Evolutionary conservation across 2,888 invertebrate genomes (phyloP).

Genomic region (Metellina segmentata): DNA sequence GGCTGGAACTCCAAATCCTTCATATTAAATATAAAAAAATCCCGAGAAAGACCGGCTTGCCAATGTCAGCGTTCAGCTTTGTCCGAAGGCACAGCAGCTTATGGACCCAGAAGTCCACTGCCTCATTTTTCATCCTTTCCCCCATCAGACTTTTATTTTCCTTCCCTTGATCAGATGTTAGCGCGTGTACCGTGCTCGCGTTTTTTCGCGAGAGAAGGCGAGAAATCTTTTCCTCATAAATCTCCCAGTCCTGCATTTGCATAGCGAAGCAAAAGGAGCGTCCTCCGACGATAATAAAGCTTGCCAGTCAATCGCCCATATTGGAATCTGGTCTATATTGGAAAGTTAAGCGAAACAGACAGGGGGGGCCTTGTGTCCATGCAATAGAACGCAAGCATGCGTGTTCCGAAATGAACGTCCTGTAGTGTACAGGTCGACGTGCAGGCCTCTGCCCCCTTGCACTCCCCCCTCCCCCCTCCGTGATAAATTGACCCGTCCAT

Average conservation of each 20-base stretch:
- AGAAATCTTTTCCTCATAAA: constrained; percentile 72
- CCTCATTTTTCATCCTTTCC: constrained; percentile 63
- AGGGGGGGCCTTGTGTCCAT: constrained; percentile 30
- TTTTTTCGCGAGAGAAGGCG: constrained; percentile 10
- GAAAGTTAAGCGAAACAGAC: constrained; percentile 73
- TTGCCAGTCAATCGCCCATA: constrained; percentile 75
- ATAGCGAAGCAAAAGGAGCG: constrained; percentile 49
- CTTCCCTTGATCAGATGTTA: constrained; percentile 24
- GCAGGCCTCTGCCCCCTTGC: constrained; percentile 6
- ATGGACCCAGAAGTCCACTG: constrained; percentile 15
- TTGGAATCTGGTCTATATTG: constrained; percentile 74
- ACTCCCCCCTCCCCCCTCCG: constrained; percentile 29
- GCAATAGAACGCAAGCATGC: constrained; percentile 72
- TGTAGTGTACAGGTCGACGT: constrained; percentile 73
- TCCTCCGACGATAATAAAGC: constrained; percentile 69
- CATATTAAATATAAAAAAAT: not conserved
- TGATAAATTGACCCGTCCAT: constrained; percentile 76
- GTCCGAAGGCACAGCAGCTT: constrained; percentile 15
- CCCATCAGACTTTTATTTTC: constrained; percentile 22
- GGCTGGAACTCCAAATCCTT: not conserved
- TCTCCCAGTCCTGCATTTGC: constrained; percentile 60
- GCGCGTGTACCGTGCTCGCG: not conserved
- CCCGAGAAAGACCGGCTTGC: not conserved
- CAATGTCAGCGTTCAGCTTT: not conserved
- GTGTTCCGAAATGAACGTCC: constrained; percentile 73